A percentile compares a stretch with the other conserved stretches of the same genome.
These are phyloP conservation scores for Synanthedon andrenaeformis DNA, from an alignment of 2,888 invertebrate species.

Conservation along the genomic window DNA sequence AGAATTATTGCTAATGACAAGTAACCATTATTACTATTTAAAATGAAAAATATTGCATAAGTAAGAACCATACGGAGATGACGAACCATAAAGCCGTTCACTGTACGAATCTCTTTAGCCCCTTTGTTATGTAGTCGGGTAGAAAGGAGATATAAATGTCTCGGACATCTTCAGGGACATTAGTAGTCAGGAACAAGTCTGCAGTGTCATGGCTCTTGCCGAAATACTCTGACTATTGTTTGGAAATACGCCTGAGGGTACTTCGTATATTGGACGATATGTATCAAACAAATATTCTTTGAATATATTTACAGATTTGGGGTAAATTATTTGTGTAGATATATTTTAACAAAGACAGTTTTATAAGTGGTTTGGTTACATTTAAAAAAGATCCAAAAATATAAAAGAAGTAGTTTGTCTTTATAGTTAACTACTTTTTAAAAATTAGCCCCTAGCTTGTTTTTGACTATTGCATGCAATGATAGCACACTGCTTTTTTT, in stretches of 20 bases:
- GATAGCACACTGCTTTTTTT: too few species aligned
- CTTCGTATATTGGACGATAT: slow-evolving; percentile 12
- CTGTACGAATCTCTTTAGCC: slow-evolving; percentile 18
- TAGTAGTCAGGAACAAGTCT: slow-evolving; percentile 33
- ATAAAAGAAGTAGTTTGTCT: too few species aligned
- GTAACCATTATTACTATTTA: too few species aligned
- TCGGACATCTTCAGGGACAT: slow-evolving; percentile 28
- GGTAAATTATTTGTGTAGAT: too few species aligned
- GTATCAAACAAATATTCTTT: slow-evolving; percentile 1
- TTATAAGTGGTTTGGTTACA: too few species aligned
- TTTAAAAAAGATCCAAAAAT: too few species aligned
- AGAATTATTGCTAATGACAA: too few species aligned
- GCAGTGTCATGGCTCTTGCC: slow-evolving; percentile 19
- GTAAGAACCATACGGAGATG: neutral
- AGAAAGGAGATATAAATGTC: slow-evolving; percentile 39
- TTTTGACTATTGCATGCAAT: too few species aligned
- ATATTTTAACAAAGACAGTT: too few species aligned
- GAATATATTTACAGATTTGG: neutral
- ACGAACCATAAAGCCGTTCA: neutral
- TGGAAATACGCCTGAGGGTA: slow-evolving; percentile 18
- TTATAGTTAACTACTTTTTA: too few species aligned
- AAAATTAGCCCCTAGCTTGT: too few species aligned
- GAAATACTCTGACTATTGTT: slow-evolving; percentile 25
- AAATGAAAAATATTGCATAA: too few species aligned
- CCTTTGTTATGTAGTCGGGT: slow-evolving; percentile 28